A percentile compares a stretch with the other conserved stretches of the same genome.
Evolutionary conservation across 2,888 invertebrate genomes (phyloP).

Genomic region (Erebia ligea): DNA sequence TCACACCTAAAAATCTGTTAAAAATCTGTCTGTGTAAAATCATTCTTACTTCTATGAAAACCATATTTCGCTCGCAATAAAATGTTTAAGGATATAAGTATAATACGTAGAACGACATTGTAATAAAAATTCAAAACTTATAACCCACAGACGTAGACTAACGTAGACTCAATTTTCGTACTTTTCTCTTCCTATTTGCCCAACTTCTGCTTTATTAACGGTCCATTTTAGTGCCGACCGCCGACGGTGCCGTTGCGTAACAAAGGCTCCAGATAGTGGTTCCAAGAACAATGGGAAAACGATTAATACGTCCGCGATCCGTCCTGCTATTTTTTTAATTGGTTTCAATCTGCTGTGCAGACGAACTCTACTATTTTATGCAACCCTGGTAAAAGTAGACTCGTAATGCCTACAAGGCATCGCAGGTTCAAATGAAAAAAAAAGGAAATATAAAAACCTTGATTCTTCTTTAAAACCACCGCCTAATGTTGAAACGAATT

Average conservation of each 20-base stretch:
- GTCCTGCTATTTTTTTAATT: conserved; percentile 69
- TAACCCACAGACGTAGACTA: not conserved
- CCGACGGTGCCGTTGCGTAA: conserved; percentile 53
- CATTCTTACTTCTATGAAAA: no score
- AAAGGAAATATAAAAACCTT: no score
- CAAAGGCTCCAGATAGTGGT: conserved; percentile 72
- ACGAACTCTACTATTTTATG: conserved; percentile 30
- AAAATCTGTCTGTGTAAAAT: no score
- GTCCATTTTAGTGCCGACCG: conserved; percentile 63
- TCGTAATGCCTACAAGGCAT: not conserved
- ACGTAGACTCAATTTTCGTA: conserved; percentile 15
- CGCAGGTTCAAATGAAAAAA: not conserved
- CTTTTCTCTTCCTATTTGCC: conserved; percentile 19
- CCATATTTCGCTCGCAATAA: not conserved
- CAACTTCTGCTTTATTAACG: conserved; percentile 66
- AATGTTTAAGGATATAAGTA: not conserved
- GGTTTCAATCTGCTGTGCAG: conserved; percentile 54
- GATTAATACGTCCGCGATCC: conserved; percentile 62
- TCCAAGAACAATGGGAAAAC: conserved; percentile 72
- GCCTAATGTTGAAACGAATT: not conserved
- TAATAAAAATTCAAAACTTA: not conserved
- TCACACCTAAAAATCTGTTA: not conserved
- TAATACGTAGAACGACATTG: not conserved
- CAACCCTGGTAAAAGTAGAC: conserved; percentile 22
- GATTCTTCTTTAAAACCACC: no score